A percentile compares a stretch with the other conserved stretches of the same genome.
Conservation (phyloP, 53 echinoderm and acorn worm species). For the Crossaster papposus region DNA sequence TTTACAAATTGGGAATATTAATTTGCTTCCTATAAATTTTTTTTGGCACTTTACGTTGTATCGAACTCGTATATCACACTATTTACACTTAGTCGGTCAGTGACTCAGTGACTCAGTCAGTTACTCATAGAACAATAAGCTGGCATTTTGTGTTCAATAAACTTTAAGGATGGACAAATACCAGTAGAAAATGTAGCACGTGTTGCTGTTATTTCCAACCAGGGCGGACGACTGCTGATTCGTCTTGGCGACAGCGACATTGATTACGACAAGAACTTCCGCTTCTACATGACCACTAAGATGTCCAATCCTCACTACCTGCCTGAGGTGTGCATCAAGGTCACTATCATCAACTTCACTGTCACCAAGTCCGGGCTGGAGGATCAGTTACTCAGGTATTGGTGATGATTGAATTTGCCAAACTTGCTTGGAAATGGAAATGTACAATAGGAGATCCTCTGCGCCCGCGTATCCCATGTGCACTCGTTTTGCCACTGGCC, state of each 20-base stretch:
- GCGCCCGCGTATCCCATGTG: too few species aligned
- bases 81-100: too few species aligned
- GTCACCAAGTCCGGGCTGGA: conserved; percentile 99
- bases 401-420: background rate
- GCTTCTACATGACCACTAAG: conserved; percentile 99
- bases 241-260: conserved; percentile 99
- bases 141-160: too few species aligned
- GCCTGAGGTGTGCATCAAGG: conserved; percentile 99
- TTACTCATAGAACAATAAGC: too few species aligned
- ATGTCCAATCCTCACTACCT: conserved; percentile 99
- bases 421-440: too few species aligned
- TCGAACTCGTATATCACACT: too few species aligned
- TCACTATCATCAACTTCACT: conserved; percentile 99
- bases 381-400: conserved; percentile 94
- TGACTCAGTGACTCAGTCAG: too few species aligned
- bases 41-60: too few species aligned
- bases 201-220: background rate
- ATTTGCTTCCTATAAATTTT: too few species aligned
- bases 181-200: background rate
- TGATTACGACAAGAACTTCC: conserved; percentile 99
- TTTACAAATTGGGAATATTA: too few species aligned
- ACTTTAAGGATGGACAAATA: background rate
- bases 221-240: conserved; percentile 96
- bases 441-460: too few species aligned
- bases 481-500: too few species aligned